Evolutionary conservation across 2,888 invertebrate species (phyloP), one percentile per base, ranked within the genome.

Genomic region (Drosophila putrida): DNA sequence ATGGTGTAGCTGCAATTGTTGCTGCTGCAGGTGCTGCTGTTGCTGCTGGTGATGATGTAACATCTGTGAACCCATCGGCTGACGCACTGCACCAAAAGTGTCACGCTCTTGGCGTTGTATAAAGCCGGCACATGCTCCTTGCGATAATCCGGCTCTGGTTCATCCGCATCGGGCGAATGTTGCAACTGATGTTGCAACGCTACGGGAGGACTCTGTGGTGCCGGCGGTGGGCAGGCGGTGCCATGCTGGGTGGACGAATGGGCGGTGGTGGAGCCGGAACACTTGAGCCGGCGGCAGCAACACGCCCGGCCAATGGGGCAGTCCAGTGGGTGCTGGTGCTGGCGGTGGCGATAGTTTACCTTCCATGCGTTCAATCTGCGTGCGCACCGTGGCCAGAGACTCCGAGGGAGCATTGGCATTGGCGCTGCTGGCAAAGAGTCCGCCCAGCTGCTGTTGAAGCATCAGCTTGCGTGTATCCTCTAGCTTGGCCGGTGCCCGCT

Each of bases 391-490:
- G 5, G 92, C 90, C 53, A 91, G 36, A 0, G 80, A 65, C 0
- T 82, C 82, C 9, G 31, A 49, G 4, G 9, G 64, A 5, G 49
- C 6, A 9, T n/a, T n/a, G n/a, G 63, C 51, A 41, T 44, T 82
- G 15, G 65, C 80, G 62, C 82, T 88, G 62, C 82, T 88, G 28
- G 82, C 82, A 57, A 92, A 91, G 51, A 91, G 89, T 15, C 95
- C 95, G 81, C 96, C 95, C 51, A 98, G 91, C 92, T 98, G 97
- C 79, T 97, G 96, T 88, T 98, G 97, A 36, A 98, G 92, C 94
- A 97, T 95, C 85, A 96, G 93, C 89, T 96, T 96, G 59, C 98
- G 94, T 8, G 97, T 96, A 74, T 97, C 97, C 90, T 97, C 97
- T 41, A 98, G 92, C 90, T 98, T 97, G 53, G 97, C 95, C 25